Evolutionary conservation across 2,888 invertebrate species (phyloP).

Genomic region (Drosophila tripunctata): DNA sequence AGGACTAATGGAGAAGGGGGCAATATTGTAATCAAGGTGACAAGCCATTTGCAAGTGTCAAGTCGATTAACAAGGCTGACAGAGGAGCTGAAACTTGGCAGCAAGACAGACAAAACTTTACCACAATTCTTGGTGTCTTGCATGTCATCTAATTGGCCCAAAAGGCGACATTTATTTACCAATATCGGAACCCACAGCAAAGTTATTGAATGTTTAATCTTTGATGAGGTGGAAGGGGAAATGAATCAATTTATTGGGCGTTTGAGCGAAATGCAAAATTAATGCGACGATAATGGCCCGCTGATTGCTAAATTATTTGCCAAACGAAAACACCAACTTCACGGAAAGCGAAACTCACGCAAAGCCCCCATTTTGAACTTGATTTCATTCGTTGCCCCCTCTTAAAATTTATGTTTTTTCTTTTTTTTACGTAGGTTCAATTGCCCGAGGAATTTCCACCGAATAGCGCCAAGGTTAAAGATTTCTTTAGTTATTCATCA

Average conservation of each 20-base stretch:
- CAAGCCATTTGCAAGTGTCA: constrained; percentile 49
- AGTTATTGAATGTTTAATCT: constrained; percentile 56
- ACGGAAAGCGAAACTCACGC: constrained; percentile 60
- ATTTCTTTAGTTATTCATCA: constrained; percentile 14
- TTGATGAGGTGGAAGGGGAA: constrained; percentile 41
- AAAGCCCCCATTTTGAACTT: constrained; percentile 28
- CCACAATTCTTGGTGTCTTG: constrained; percentile 43
- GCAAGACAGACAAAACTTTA: constrained; percentile 8
- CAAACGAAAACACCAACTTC: constrained; percentile 11
- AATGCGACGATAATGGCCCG: constrained; percentile 53
- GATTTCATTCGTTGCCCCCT: neutral
- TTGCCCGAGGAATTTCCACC: neutral
- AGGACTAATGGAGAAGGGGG: neutral
- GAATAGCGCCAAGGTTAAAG: neutral
- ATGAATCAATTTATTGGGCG: constrained; percentile 50
- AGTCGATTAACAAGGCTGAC: constrained; percentile 42
- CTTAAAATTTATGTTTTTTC: neutral
- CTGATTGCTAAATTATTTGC: constrained; percentile 60
- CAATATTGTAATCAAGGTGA: constrained; percentile 24
- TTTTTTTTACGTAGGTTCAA: neutral
- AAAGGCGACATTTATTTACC: constrained; percentile 40
- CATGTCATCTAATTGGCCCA: constrained; percentile 69
- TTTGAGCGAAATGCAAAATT: constrained; percentile 63
- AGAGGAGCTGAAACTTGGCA: neutral
- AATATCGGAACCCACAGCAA: constrained; percentile 30